Evolutionary conservation across 2,888 invertebrate species (phyloP).

Genomic region (Eristalis intricaria): DNA sequence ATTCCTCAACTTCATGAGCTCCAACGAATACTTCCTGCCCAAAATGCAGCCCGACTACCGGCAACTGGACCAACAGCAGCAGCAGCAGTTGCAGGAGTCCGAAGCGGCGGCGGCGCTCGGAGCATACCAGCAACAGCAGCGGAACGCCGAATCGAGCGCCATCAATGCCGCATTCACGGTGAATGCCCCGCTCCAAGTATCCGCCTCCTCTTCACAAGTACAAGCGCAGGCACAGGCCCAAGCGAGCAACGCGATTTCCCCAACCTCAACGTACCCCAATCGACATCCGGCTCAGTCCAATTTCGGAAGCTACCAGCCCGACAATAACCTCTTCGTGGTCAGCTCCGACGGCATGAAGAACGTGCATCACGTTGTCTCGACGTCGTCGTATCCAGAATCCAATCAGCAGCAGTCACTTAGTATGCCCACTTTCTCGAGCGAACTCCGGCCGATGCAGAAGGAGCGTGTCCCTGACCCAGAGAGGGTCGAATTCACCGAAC

Average conservation of each 20-base stretch:
- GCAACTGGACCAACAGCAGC: conserved; percentile 75
- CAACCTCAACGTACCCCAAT: conserved; percentile 75
- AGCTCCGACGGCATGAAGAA: conserved; percentile 78
- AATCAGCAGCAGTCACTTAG: conserved; percentile 41
- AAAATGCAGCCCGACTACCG: conserved; percentile 78
- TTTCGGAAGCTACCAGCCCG: conserved; percentile 77
- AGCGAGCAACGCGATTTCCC: conserved; percentile 74
- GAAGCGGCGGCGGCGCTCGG: conserved; percentile 31
- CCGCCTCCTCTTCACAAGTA: conserved; percentile 39
- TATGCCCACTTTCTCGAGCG: conserved; percentile 54
- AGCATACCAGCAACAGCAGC: conserved; percentile 72
- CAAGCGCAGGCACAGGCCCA: conserved; percentile 66
- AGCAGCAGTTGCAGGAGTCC: conserved; percentile 49
- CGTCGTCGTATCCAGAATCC: conserved; percentile 70
- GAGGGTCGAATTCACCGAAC: conserved; percentile 79
- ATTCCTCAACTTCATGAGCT: conserved; percentile 79
- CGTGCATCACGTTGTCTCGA: conserved; percentile 76
- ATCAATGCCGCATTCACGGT: conserved; percentile 62
- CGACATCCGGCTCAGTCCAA: conserved; percentile 47
- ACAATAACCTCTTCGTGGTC: conserved; percentile 77
- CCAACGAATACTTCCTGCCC: conserved; percentile 79
- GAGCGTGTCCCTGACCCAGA: conserved; percentile 75
- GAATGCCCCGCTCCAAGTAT: conserved; percentile 60
- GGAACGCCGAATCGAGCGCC: conserved; percentile 12
- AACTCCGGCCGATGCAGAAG: conserved; percentile 35